phyloP scores from a whole-genome alignment of 2,797 vertebrate genomes.

The Sebastes umbrosus region DNA sequence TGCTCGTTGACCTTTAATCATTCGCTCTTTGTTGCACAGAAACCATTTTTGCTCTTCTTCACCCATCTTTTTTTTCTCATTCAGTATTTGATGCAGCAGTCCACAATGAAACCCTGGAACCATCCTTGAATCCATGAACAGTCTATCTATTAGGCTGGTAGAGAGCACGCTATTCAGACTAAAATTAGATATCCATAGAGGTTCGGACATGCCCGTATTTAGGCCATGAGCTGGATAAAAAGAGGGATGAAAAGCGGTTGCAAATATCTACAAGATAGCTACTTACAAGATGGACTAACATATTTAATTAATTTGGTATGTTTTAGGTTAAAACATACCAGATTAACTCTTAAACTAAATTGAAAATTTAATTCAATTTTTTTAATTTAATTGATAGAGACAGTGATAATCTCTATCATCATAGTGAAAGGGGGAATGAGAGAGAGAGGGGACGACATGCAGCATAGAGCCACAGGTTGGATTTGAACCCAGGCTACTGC shows the following conservation, averaged over 20 bases:
- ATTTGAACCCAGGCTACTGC: too few species aligned
- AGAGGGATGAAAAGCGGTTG: background rate
- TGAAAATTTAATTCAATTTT: background rate
- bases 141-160: background rate
- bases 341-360: background rate
- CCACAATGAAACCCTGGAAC: background rate
- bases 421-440: too few species aligned
- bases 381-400: too few species aligned
- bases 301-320: background rate
- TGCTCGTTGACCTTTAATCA: background rate
- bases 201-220: background rate
- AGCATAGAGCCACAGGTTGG: too few species aligned
- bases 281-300: background rate
- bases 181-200: background rate
- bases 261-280: background rate
- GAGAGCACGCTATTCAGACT: background rate
- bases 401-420: too few species aligned
- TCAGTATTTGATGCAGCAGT: background rate
- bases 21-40: background rate
- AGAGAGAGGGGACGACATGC: too few species aligned
- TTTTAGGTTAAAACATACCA: background rate
- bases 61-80: background rate
- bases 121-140: background rate
- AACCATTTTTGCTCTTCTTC: background rate
- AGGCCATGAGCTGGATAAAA: background rate